Base-by-base conservation (phyloP, 2,797 vertebrate species). In the Acestrorhynchus altus region DNA sequence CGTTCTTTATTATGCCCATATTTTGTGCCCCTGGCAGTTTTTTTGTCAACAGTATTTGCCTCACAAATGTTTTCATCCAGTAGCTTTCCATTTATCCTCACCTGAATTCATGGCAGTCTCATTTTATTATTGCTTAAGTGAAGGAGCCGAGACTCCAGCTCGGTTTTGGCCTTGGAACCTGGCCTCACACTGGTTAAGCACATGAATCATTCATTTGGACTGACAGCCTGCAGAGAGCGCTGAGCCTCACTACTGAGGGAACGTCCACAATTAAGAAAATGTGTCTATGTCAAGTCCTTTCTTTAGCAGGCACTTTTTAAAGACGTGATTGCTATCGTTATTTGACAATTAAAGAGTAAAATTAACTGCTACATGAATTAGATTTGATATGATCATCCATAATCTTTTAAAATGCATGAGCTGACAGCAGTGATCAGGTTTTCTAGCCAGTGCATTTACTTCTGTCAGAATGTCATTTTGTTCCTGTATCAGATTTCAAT, bases 201-300 rank as follows among this genome's bases (percentile, higher is more conserved):
- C 79, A 83, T 81, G 22, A 83, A 70, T 81, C 67, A 81, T 82
- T 85, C 24, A 85, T 75, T 79, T 69, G 26, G 67, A 72, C 61
- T 74, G 79, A 75, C 68, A 31, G 59, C 20, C 65, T 20, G n/a
- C 68, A 42, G 46, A 77, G 63, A 77, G 51, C 80, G 26, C 60
- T 74, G 79, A 70, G 63, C 28, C 54, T 44, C 31, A 15, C 42
- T 67, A 60, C 28, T 49, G 61, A 44, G 72, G 72, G 54, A 74
- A 49, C 61, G 44, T 46, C 65, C 51, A 52, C 44, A 78, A 61
- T 79, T 51, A 71, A 71, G 15, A 59, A 16, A 73, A 74, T 31
- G 22, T 63, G 8, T 51, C 61, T 51, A 64, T 61, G 22, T 57
- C 66, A 68, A n/a, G 47, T 59, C 56, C 31, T 69, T 52, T 51